A percentile compares a stretch with the other conserved stretches of the same genome.
phyloP scores from a whole-genome alignment of 2,797 vertebrate genomes.

The Acanthiza pusilla region DNA sequence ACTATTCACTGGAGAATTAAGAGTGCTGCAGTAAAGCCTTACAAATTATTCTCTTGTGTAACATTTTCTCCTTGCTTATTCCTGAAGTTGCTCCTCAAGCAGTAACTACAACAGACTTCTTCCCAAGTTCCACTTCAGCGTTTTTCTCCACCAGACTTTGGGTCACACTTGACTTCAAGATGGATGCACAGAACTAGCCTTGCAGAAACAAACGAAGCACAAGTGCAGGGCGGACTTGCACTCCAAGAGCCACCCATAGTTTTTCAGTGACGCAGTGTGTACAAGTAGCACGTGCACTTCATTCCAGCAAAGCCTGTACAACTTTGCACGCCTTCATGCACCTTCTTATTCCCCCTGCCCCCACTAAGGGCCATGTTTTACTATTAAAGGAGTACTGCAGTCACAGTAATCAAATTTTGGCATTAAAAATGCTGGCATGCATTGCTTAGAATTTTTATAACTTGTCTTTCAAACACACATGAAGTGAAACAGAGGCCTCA shows the following conservation, averaged over 20 bases:
- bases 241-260: not conserved
- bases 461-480: not conserved
- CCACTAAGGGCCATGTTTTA: not conserved
- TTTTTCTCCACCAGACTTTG: not conserved
- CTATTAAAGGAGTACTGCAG: not conserved
- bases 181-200: not conserved
- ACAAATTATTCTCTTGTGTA: rapidly evolving
- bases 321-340: not conserved
- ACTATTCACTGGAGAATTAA: not conserved
- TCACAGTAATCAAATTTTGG: not conserved
- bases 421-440: not conserved
- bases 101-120: not conserved
- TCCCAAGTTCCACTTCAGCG: not conserved
- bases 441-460: not conserved
- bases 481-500: not conserved
- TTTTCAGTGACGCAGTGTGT: not conserved
- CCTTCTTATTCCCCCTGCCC: not conserved
- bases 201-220: not conserved
- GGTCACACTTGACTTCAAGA: not conserved
- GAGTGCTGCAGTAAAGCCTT: not conserved
- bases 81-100: not conserved
- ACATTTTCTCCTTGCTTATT: not conserved
- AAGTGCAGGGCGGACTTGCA: not conserved
- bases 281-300: not conserved
- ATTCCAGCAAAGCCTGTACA: not conserved